Conservation (phyloP, 2,113 vertebrate genomes). For the Petromus typicus region DNA sequence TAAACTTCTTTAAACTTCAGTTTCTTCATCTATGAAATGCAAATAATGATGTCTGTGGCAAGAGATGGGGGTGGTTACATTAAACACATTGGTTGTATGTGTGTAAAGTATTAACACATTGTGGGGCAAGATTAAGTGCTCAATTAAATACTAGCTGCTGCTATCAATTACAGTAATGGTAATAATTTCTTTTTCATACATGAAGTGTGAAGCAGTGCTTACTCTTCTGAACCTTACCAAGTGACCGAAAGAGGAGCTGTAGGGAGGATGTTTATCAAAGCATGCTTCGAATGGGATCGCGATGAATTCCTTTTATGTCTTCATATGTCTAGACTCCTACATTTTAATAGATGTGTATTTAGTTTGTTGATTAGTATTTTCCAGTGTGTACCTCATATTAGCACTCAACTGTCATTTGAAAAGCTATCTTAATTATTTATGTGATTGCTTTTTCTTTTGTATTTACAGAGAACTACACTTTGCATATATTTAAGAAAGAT, state of each 20-base stretch:
- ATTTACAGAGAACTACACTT: slow-evolving; percentile 73
- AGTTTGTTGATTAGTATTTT: slow-evolving; percentile 80
- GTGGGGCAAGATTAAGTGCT: slow-evolving; percentile 24
- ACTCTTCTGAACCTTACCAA: slow-evolving; percentile 10
- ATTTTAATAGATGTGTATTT: slow-evolving; percentile 71
- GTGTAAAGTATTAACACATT: not conserved
- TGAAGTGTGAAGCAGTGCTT: not conserved
- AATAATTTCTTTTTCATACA: slow-evolving; percentile 15
- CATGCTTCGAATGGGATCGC: not conserved
- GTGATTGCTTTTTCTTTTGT: slow-evolving; percentile 79
- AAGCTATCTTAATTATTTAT: slow-evolving; percentile 81
- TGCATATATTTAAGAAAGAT: slow-evolving; percentile 71
- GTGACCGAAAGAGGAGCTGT: not conserved
- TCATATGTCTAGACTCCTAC: slow-evolving; percentile 65
- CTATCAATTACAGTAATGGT: not conserved
- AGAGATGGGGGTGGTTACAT: not conserved
- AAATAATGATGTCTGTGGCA: not conserved
- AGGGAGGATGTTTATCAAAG: slow-evolving; percentile 53
- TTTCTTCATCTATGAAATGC: slow-evolving; percentile 9
- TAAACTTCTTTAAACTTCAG: not conserved
- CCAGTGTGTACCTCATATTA: slow-evolving; percentile 68
- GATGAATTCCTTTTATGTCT: slow-evolving; percentile 47
- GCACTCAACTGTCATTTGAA: slow-evolving; percentile 76
- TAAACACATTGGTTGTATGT: not conserved
- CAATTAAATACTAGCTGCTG: not conserved